phyloP scores from a whole-genome alignment of 1,140 invertebrate genomes.

The Dendroctonus valens region DNA sequence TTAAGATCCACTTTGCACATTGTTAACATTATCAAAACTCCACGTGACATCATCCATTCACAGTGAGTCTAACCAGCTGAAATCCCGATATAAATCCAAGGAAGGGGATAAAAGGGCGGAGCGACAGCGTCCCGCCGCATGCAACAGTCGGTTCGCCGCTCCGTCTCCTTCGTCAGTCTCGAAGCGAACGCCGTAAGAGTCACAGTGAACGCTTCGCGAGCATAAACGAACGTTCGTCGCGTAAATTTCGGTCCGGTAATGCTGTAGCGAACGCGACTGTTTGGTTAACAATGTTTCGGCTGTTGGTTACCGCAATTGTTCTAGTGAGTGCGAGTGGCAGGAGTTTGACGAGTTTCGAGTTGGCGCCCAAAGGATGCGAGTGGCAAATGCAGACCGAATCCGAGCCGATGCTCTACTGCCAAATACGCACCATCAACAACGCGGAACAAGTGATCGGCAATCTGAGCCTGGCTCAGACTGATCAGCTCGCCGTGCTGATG shows the following conservation, averaged over 20 bases:
- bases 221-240: background rate
- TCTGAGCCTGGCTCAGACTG: slow-evolving; percentile 61
- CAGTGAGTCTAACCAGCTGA: slow-evolving; percentile 37
- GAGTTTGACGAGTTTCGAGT: slow-evolving; percentile 50
- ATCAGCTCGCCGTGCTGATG: slow-evolving; percentile 65
- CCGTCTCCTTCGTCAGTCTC: slow-evolving; percentile 28
- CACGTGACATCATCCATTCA: slow-evolving; percentile 46
- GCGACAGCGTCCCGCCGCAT: slow-evolving; percentile 41
- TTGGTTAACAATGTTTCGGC: no score
- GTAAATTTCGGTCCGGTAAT: background rate
- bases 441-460: slow-evolving; percentile 68
- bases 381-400: slow-evolving; percentile 61
- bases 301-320: slow-evolving; percentile 32
- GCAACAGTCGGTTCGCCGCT: slow-evolving; percentile 39
- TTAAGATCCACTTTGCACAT: slow-evolving; percentile 39
- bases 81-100: slow-evolving; percentile 36
- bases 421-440: slow-evolving; percentile 68
- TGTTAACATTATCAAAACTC: slow-evolving; percentile 42
- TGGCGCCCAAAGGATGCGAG: slow-evolving; percentile 64
- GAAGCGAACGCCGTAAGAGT: slow-evolving; percentile 6
- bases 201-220: background rate
- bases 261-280: background rate
- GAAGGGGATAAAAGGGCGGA: slow-evolving; percentile 41
- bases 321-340: slow-evolving; percentile 37
- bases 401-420: slow-evolving; percentile 62